A percentile compares a stretch with the other conserved stretches of the same genome.
Conservation (phyloP, 1,140 invertebrate species). For the Temnothorax curvispinosus region DNA sequence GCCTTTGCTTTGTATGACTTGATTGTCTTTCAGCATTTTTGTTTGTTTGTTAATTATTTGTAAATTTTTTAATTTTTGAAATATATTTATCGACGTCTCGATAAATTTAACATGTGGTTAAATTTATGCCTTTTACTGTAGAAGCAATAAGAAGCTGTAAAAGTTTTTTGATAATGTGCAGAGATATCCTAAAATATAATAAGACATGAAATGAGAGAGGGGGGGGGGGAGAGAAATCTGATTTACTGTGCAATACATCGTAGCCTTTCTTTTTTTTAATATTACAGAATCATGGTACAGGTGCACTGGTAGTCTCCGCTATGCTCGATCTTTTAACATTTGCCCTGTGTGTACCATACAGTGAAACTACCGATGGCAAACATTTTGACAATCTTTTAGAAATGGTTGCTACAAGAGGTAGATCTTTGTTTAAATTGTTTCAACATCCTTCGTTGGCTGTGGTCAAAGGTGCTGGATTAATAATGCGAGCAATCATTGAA, state of each 20-base stretch:
- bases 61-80: too few species aligned
- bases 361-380: slow-evolving; percentile 99
- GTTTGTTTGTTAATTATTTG: too few species aligned
- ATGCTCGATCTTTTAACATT: slow-evolving; percentile 99
- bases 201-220: not conserved
- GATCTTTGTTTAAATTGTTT: slow-evolving; percentile 97
- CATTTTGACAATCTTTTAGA: slow-evolving; percentile 98
- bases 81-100: too few species aligned
- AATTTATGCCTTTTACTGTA: too few species aligned
- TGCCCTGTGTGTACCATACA: slow-evolving; percentile 98
- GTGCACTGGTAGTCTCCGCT: slow-evolving; percentile 94
- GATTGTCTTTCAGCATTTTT: too few species aligned
- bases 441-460: slow-evolving; percentile 99
- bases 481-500: slow-evolving; percentile 99
- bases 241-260: not conserved
- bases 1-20: not conserved
- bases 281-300: slow-evolving; percentile 91
- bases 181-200: not conserved
- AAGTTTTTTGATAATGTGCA: not conserved
- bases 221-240: too few species aligned
- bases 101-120: too few species aligned
- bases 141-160: not conserved
- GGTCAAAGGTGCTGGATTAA: slow-evolving; percentile 98
- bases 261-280: slow-evolving; percentile 17
- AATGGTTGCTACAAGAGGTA: slow-evolving; percentile 96